phyloP scores from a whole-genome alignment of 2,797 vertebrate species.

The Catamblyrhynchus diadema region DNA sequence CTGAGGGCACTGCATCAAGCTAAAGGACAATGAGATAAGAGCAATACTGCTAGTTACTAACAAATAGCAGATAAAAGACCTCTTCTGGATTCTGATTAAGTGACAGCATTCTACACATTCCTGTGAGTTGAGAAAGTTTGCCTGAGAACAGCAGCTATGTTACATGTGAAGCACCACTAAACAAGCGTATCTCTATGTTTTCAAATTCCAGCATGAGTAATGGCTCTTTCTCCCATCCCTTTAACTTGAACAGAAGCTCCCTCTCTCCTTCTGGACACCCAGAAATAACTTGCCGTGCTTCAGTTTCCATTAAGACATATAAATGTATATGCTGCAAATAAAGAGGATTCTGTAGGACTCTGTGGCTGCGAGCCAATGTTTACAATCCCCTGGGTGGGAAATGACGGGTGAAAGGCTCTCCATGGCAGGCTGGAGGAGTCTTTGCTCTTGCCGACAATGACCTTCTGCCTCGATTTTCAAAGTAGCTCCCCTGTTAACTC shows the following conservation, averaged over 20 bases:
- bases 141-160: conserved; percentile 65
- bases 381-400: conserved; percentile 94
- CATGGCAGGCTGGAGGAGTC: conserved; percentile 77
- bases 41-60: conserved; percentile 76
- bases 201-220: conserved; percentile 66
- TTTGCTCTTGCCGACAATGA: conserved; percentile 80
- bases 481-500: conserved; percentile 77
- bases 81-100: conserved; percentile 88
- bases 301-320: conserved; percentile 63
- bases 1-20: conserved; percentile 63
- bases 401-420: conserved; percentile 87
- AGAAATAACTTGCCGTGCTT: conserved; percentile 31
- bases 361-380: conserved; percentile 87
- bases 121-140: conserved; percentile 85
- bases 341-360: conserved; percentile 74
- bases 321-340: conserved; percentile 69
- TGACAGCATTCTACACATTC: conserved; percentile 94
- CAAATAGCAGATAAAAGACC: conserved; percentile 79
- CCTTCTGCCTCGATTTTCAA: conserved; percentile 81
- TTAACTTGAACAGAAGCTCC: conserved; percentile 57
- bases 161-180: conserved; percentile 62
- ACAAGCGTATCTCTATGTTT: conserved; percentile 71
- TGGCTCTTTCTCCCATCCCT: conserved; percentile 39
- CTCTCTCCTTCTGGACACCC: conserved; percentile 36
- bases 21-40: conserved; percentile 76